Evolutionary conservation across 2,888 invertebrate genomes (phyloP), one percentile per base, ranked within the genome.

Genomic region (Harpagoxenus sublaevis): DNA sequence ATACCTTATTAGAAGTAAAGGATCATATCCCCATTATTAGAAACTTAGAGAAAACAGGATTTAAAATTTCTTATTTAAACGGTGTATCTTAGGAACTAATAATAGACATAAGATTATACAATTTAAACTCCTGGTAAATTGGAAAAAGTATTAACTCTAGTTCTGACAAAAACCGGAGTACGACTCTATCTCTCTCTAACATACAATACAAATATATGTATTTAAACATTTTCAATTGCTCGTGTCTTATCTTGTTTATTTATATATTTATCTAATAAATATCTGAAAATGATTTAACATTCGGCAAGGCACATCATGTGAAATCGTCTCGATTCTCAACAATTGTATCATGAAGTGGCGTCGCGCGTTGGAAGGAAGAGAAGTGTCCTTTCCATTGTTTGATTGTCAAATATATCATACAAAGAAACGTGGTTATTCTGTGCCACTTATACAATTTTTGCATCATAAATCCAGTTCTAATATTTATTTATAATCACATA

Each of bases 321-420:
- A 18, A 71, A 8, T 23, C 18, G 2, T 74, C 6, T 28, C 10
- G 18, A 57, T 31, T 39, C 15, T 63, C 35, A 10, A 39, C 6
- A 42, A 66, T 53, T 10, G 23, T 23, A 53, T 77, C 39, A 53
- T 53, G 66, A 42, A 77, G 53, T 77, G 51, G 65, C 23, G 23
- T 23, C 23, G 23, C 23, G 23, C 23, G 60, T 45, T 75, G 15
- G 15, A 18, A 51, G 15, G 15, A 18, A 51, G 9, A 75, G n/a
- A 35, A 73, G 15, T 35, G 23, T 62, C 5, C 28, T 66, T 15
- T 8, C 28, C 15, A 65, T 28, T 66, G 15, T 53, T 35, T 53
- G 10, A 18, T 0, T 3, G 10, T 48, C 15, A 48, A 18, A 48
- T 65, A 48, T 65, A 3, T 28, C 42, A n/a, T 3, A 74, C 18